Conservation (phyloP, 64 coral and sea anemone genomes). For the Catalaphyllia jardinei region DNA sequence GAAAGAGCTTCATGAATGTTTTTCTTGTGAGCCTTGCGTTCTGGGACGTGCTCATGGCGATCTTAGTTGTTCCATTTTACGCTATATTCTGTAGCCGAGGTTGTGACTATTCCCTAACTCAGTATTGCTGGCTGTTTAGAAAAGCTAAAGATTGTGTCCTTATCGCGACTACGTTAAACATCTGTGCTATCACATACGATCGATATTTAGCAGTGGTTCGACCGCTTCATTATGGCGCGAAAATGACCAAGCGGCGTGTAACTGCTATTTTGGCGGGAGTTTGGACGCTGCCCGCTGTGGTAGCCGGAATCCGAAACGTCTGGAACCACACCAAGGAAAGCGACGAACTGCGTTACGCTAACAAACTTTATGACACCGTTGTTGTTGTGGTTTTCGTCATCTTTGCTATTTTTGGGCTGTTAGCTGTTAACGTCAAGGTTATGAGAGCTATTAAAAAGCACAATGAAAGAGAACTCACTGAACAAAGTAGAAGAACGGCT, state of each 20-base stretch:
- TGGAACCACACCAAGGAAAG: slow-evolving; percentile 43
- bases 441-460: slow-evolving; percentile 50
- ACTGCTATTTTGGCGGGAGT: slow-evolving; percentile 42
- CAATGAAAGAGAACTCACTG: background rate
- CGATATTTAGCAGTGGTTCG: slow-evolving; percentile 73
- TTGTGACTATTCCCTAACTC: background rate
- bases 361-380: slow-evolving; percentile 66
- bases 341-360: background rate
- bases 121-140: slow-evolving; percentile 62
- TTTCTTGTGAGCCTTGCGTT: slow-evolving; percentile 58
- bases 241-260: slow-evolving; percentile 53
- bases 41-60: slow-evolving; percentile 65
- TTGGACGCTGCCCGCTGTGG: slow-evolving; percentile 47
- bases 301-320: slow-evolving; percentile 51
- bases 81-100: slow-evolving; percentile 45
- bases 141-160: slow-evolving; percentile 61
- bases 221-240: slow-evolving; percentile 57
- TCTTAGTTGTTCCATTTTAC: slow-evolving; percentile 62
- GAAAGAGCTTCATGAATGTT: slow-evolving; percentile 62
- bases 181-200: slow-evolving; percentile 74
- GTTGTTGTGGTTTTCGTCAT: slow-evolving; percentile 47
- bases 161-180: slow-evolving; percentile 38
- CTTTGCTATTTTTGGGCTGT: slow-evolving; percentile 23
- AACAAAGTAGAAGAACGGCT: background rate
- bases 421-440: slow-evolving; percentile 33